Percentiles rank a stretch among this genome's conserved stretches.
phyloP scores from a whole-genome alignment of 2,888 invertebrate species.

The Ennomos fuscantarius region DNA sequence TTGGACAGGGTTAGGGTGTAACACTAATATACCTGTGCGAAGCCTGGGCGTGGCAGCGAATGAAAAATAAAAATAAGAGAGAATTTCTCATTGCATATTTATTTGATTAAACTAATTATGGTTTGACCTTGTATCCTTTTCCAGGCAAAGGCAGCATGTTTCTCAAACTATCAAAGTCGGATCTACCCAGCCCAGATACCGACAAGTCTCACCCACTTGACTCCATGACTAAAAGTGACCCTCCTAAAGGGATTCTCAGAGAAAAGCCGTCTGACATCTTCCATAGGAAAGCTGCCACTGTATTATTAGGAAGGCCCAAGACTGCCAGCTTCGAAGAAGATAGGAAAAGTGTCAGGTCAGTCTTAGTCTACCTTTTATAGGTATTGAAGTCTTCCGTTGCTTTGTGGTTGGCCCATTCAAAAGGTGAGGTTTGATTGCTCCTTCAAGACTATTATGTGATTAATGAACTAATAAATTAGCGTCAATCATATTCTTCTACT shows the following conservation, averaged over 20 bases:
- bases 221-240: constrained; percentile 75
- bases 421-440: too few species aligned
- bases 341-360: constrained; percentile 88
- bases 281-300: constrained; percentile 60
- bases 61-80: too few species aligned
- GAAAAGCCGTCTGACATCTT: constrained; percentile 80
- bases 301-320: constrained; percentile 56
- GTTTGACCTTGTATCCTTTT: constrained; percentile 14
- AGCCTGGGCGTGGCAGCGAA: too few species aligned
- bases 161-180: constrained; percentile 67
- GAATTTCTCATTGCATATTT: too few species aligned
- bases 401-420: too few species aligned
- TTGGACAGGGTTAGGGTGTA: too few species aligned
- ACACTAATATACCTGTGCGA: too few species aligned
- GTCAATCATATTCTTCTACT: too few species aligned
- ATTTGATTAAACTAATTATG: too few species aligned
- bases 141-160: constrained; percentile 77
- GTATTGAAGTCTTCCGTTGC: too few species aligned
- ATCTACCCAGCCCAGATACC: constrained; percentile 75
- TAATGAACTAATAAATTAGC: too few species aligned
- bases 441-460: too few species aligned
- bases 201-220: constrained; percentile 73
- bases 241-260: constrained; percentile 86
- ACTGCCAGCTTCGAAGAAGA: constrained; percentile 87
- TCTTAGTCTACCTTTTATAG: not conserved